phyloP scores from a whole-genome alignment of 2,888 invertebrate species.

The Artemia sp. region DNA sequence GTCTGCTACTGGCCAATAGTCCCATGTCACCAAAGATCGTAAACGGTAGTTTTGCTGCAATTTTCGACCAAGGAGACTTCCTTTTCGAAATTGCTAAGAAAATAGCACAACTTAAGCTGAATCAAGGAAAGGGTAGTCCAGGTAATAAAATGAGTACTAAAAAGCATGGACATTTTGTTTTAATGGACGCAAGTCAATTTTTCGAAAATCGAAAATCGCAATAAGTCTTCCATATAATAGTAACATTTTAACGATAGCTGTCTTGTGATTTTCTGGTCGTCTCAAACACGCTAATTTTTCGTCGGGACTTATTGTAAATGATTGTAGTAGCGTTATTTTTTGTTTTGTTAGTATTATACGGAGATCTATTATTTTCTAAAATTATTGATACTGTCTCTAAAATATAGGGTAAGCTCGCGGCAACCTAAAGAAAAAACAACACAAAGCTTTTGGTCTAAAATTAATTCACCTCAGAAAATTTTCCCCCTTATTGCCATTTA shows the following conservation, averaged over 20 bases:
- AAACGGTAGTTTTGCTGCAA: conserved; percentile 79
- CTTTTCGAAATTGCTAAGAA: conserved; percentile 54
- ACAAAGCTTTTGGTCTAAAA: too few species aligned
- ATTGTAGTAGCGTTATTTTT: too few species aligned
- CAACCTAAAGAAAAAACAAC: too few species aligned
- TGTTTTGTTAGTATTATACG: too few species aligned
- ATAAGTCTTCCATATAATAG: neutral
- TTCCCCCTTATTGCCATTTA: too few species aligned
- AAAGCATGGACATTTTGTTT: conserved; percentile 2
- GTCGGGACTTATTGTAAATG: too few species aligned
- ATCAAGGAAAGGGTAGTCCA: conserved; percentile 57
- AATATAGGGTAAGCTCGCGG: neutral
- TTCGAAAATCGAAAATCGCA: neutral
- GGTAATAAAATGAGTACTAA: conserved; percentile 37
- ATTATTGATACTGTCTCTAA: neutral
- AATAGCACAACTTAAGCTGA: conserved; percentile 44
- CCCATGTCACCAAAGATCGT: conserved; percentile 94
- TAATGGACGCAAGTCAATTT: neutral
- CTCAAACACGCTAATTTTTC: too few species aligned
- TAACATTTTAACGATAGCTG: neutral
- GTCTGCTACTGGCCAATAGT: conserved; percentile 76
- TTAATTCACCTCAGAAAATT: too few species aligned
- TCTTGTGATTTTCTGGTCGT: neutral
- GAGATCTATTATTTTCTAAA: conserved; percentile 26
- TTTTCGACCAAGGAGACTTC: conserved; percentile 58